Evolutionary conservation across 2,888 invertebrate genomes (phyloP).

Genomic region (Abrostola triplasia): DNA sequence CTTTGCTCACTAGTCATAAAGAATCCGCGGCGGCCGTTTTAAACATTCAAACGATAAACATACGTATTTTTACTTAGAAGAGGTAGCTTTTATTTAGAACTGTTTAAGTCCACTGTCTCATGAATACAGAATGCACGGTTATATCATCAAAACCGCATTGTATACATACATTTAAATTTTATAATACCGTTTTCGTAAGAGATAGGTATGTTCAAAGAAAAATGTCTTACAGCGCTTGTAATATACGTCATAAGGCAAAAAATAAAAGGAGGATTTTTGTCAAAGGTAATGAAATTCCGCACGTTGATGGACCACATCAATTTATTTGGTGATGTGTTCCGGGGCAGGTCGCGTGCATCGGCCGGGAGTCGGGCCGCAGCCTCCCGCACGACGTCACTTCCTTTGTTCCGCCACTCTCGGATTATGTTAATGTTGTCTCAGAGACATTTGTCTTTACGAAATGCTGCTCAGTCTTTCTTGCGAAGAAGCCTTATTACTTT

Average conservation of each 20-base stretch:
- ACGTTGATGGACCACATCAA: slow-evolving; percentile 70
- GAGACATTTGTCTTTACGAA: slow-evolving; percentile 84
- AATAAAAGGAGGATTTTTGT: slow-evolving; percentile 48
- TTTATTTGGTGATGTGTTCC: slow-evolving; percentile 63
- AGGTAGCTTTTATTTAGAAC: slow-evolving; percentile 23
- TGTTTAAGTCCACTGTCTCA: slow-evolving; percentile 39
- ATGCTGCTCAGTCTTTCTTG: slow-evolving; percentile 74
- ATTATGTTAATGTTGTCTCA: slow-evolving; percentile 85
- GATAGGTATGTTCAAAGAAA: slow-evolving; percentile 26
- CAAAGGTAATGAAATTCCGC: slow-evolving; percentile 67
- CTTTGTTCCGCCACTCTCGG: slow-evolving; percentile 77
- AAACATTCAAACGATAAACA: slow-evolving; percentile 18
- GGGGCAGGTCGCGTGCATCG: slow-evolving; percentile 57
- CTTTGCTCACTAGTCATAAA: slow-evolving; percentile 25
- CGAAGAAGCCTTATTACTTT: slow-evolving; percentile 76
- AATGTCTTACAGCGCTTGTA: slow-evolving; percentile 46
- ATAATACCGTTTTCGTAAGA: slow-evolving; percentile 30
- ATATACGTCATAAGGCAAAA: slow-evolving; percentile 34
- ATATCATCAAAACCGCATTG: slow-evolving; percentile 45
- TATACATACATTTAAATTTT: slow-evolving; percentile 37
- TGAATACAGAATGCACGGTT: slow-evolving; percentile 43
- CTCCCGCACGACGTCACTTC: slow-evolving; percentile 73
- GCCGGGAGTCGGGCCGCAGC: slow-evolving; percentile 67
- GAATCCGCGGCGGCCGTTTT: slow-evolving; percentile 15
- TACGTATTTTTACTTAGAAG: slow-evolving; percentile 10